A percentile compares a stretch with the other conserved stretches of the same genome.
Evolutionary conservation across 2,113 vertebrate genomes (phyloP).

Genomic region (Dasyprocta punctata): DNA sequence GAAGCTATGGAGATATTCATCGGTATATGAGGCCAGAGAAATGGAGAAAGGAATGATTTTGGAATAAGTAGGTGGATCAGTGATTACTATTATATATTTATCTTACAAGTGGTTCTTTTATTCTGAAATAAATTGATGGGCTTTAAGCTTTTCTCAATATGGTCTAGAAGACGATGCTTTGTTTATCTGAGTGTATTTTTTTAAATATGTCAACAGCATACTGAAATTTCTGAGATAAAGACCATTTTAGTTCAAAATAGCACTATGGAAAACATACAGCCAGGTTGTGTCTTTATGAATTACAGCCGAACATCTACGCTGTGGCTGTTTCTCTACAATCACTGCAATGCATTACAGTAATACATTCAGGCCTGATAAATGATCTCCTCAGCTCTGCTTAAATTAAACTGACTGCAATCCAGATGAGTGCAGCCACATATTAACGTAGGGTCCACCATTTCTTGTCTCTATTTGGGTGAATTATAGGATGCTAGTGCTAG

Average conservation of each 20-base stretch:
- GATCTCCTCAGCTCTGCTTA: constrained; percentile 77
- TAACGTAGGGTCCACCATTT: constrained; percentile 57
- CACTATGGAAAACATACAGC: constrained; percentile 42
- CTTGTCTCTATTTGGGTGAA: constrained; percentile 68
- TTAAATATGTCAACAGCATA: not conserved
- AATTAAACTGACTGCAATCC: constrained; percentile 83
- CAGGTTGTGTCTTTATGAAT: constrained; percentile 76
- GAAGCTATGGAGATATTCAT: not conserved
- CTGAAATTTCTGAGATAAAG: not conserved
- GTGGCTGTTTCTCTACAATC: constrained; percentile 74
- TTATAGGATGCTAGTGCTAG: constrained; percentile 61
- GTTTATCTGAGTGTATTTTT: constrained; percentile 50
- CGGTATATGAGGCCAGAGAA: not conserved
- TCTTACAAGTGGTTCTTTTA: not conserved
- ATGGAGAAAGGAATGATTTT: not conserved
- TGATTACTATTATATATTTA: not conserved
- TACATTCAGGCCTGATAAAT: constrained; percentile 84
- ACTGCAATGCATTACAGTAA: constrained; percentile 79
- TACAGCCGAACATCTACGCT: constrained; percentile 67
- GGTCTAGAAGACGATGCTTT: constrained; percentile 20
- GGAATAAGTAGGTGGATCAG: not conserved
- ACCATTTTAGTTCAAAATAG: constrained; percentile 51
- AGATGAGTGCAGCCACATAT: constrained; percentile 76
- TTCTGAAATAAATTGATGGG: constrained; percentile 28
- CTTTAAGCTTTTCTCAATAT: not conserved